Conservation (phyloP, 2,797 vertebrate genomes). For the Hirundo rustica region DNA sequence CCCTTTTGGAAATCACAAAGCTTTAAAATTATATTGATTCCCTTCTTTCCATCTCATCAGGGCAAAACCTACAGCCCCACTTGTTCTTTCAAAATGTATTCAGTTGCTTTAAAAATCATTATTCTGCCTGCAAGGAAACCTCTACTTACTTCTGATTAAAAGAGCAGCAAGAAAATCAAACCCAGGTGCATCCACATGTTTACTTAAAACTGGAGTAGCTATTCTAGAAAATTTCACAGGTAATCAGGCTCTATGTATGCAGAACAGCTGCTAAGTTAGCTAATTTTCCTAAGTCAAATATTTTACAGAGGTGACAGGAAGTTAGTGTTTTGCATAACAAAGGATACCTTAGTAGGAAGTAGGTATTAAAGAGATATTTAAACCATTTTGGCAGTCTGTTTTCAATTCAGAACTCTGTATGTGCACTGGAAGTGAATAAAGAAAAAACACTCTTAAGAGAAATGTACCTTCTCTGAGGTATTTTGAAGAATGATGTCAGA, state of each 20-base stretch:
- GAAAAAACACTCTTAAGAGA: background rate
- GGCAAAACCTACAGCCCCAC: background rate
- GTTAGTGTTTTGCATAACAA: background rate
- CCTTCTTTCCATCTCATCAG: background rate
- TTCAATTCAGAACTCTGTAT: background rate
- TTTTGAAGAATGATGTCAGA: conserved; percentile 83
- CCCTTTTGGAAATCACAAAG: background rate
- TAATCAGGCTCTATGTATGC: background rate
- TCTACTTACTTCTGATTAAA: background rate
- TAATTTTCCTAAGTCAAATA: background rate
- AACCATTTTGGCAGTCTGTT: background rate
- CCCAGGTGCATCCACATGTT: background rate
- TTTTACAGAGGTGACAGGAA: background rate
- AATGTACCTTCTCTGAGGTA: conserved; percentile 82
- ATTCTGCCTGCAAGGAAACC: background rate
- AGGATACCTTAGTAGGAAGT: background rate
- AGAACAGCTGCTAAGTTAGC: background rate
- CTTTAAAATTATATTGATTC: background rate
- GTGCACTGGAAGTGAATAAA: background rate
- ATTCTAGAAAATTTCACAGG: background rate
- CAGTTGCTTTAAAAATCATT: background rate
- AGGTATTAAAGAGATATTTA: background rate
- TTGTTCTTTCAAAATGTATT: background rate
- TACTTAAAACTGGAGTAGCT: background rate
- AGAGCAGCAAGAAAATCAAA: background rate